These are phyloP conservation scores for Zoanthus solanderi DNA, from an alignment of 92 coral and sea anemone species.

Conservation along the genomic window DNA sequence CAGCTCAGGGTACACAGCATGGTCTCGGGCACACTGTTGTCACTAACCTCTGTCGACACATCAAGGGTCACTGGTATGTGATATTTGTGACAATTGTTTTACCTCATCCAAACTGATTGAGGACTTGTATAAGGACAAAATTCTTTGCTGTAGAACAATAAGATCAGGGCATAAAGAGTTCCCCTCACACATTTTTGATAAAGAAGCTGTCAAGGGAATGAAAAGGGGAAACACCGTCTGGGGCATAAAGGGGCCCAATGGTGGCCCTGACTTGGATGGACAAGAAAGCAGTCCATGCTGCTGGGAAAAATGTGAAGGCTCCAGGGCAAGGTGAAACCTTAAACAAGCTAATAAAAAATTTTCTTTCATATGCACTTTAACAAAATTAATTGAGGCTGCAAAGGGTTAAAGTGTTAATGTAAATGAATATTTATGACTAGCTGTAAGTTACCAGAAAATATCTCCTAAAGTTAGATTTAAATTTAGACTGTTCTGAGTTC, in stretches of 20 bases:
- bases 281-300: slow-evolving; percentile 34
- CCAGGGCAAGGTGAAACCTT: background rate
- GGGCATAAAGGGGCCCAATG: slow-evolving; percentile 48
- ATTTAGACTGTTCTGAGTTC: too few species aligned
- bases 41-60: slow-evolving; percentile 36
- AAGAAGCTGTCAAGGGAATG: slow-evolving; percentile 4
- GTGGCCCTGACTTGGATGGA: slow-evolving; percentile 58
- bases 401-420: too few species aligned
- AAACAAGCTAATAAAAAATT: too few species aligned
- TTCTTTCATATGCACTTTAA: too few species aligned
- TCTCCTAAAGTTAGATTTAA: too few species aligned
- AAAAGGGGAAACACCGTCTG: slow-evolving; percentile 2
- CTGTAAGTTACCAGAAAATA: too few species aligned
- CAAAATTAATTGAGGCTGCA: too few species aligned
- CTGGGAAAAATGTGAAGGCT: background rate
- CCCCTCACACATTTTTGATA: slow-evolving; percentile 40
- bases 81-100: too few species aligned
- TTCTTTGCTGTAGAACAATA: background rate
- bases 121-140: too few species aligned
- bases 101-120: too few species aligned
- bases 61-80: slow-evolving; percentile 54
- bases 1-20: slow-evolving; percentile 10
- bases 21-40: slow-evolving; percentile 52
- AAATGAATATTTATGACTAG: too few species aligned
- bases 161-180: slow-evolving; percentile 37